Evolutionary conservation across 1,140 invertebrate species (phyloP).

Genomic region (Drosophila funebris): DNA sequence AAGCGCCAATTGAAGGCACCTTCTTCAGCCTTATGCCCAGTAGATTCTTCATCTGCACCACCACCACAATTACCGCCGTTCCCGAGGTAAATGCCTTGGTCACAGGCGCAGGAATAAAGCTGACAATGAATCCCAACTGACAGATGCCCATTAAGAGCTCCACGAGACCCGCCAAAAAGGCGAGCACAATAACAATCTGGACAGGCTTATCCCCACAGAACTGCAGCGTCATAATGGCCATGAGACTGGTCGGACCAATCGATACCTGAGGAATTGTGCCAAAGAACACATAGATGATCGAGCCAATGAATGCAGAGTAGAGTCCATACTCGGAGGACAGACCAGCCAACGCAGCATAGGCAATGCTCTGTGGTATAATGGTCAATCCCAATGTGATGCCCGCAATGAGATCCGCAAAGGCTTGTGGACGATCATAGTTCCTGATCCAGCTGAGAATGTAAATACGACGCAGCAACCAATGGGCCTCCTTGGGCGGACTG

Average conservation of each 20-base stretch:
- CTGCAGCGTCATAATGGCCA: conserved; percentile 90
- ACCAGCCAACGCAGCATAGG: conserved; percentile 91
- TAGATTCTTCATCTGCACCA: conserved; percentile 93
- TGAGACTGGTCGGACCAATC: conserved; percentile 94
- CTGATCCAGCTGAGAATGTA: conserved; percentile 87
- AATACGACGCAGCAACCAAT: conserved; percentile 82
- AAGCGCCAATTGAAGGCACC: conserved; percentile 89
- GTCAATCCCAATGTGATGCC: conserved; percentile 92
- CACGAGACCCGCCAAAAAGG: conserved; percentile 90
- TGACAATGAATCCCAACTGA: conserved; percentile 90
- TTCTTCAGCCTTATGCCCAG: conserved; percentile 90
- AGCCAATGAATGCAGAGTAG: conserved; percentile 85
- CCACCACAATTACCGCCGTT: conserved; percentile 95
- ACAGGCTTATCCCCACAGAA: conserved; percentile 89
- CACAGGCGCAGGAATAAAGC: conserved; percentile 97
- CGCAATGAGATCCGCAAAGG: conserved; percentile 88
- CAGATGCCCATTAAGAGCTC: conserved; percentile 90
- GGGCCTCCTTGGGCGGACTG: conserved; percentile 56
- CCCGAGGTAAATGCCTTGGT: conserved; percentile 97
- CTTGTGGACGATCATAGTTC: conserved; percentile 86
- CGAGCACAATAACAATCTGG: conserved; percentile 91
- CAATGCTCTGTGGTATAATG: conserved; percentile 93
- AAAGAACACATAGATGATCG: conserved; percentile 94
- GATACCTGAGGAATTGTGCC: conserved; percentile 96
- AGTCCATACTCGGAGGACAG: conserved; percentile 87